Evolutionary conservation across 2,888 invertebrate species (phyloP), one percentile per base, ranked within the genome.

Genomic region (Melieria picta): DNA sequence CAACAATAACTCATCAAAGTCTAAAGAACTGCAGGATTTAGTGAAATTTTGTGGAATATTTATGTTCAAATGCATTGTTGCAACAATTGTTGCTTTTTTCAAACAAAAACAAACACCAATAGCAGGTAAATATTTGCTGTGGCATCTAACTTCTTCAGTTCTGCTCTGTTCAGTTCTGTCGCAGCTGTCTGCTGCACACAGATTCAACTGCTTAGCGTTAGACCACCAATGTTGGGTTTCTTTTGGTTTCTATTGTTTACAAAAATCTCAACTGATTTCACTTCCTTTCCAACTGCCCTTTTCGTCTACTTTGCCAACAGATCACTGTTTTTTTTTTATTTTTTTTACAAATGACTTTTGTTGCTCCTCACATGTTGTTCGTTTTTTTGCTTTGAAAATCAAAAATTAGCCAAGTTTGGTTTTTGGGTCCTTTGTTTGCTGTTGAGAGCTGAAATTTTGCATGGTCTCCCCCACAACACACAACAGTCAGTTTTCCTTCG

Each of bases 171-270:
- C 16, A 16, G 30, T 30, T 30, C 30, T 30, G 30, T 30, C 30
- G 30, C 30, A 30, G 30, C 30, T 30, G 30, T 30, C 30, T 3
- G 30, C 30, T 30, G 30, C 30, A 30, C 30, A 30, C 30, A 30
- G 2, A 30, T 30, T 30, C 30, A 30, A 30, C 30, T 30, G 30
- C 30, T 30, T 30, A 3, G 30, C 30, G 30, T 30, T 45, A 67
- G 67, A 67, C 67, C 67, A 67, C 67, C 67, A 61, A 58, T 60
- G 67, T 61, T 48, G 67, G 50, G 60, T 67, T 67, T 67, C 67
- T 16, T 62, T 16, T 62, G 48, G 46, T 62, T 62, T 5, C 16
- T n/a, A 16, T 58, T 47, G 3, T 46, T 46, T 30, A 30, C 30
- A 30, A 30, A 30, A 30, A 30, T 30, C 30, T 30, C 30, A 30